Evolutionary conservation across 2,888 invertebrate genomes (phyloP), one percentile per base, ranked within the genome.

Genomic region (Amiota mariae): DNA sequence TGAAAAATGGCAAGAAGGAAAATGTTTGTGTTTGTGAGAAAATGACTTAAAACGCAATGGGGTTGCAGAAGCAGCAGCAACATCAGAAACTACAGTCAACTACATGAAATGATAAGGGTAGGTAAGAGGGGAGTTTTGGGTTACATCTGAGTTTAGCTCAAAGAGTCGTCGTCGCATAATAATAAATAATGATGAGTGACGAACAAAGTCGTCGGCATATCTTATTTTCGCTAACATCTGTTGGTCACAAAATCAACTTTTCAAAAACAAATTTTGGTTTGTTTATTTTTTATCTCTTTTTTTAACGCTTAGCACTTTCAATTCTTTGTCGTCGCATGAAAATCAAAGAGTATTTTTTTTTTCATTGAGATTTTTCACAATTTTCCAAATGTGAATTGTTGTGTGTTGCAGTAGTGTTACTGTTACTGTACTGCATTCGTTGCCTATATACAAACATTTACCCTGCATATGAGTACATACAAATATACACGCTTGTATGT

Each of bases 1-100:
- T 77, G 78, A 77, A 77, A 80, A 82, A 82, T 82, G 71, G 78
- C 73, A 72, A 71, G 59, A 67, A 51, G 59, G 59, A 74, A 18
- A 72, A 70, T 13, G 47, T 20, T 71, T 51, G n/a, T n/a, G n/a
- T 70, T 48, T 72, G 71, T 64, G 56, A 72, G 64, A 72, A 72
- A 72, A 72, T 72, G n/a, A 24, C 8, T 64, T n/a, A 46, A n/a
- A 70, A 70, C 70, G 70, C 70, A 20, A 10, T 48, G 46, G 70
- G 70, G 54, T 20, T 63, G 63, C 12, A 36, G n/a, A 18, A n/a
- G 12, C 59, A 48, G 57, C 20, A 36, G n/a, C 51, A n/a, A 18
- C 59, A 48, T 47, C 20, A 36, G 48, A 70, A 12, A 47, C 59
- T 13, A n/a, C n/a, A 67, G 13, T 48, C 9, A 11, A 11, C 67